These are phyloP conservation scores for Pinna nobilis DNA, from an alignment of 1,140 invertebrate species.

Conservation along the genomic window DNA sequence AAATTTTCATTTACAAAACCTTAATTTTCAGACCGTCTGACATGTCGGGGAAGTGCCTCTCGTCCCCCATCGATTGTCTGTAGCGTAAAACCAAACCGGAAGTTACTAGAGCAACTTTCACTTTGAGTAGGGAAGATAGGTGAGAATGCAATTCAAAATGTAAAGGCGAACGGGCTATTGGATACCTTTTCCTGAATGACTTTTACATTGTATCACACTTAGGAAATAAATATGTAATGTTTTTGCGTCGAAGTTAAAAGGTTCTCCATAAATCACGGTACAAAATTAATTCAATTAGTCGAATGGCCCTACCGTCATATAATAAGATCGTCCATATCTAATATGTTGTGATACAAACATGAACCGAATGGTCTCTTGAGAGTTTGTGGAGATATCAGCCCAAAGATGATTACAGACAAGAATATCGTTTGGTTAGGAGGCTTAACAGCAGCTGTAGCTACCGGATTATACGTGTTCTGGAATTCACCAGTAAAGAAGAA, in stretches of 20 bases:
- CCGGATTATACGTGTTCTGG: conserved; percentile 58
- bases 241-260: too few species aligned
- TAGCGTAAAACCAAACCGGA: neutral
- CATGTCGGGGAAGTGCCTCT: too few species aligned
- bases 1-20: neutral
- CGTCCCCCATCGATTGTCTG: too few species aligned
- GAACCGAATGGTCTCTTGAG: neutral
- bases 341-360: neutral
- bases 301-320: too few species aligned
- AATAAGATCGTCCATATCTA: too few species aligned
- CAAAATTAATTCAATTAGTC: too few species aligned
- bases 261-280: too few species aligned
- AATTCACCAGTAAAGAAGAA: conserved; percentile 46
- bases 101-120: conserved; percentile 9
- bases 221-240: too few species aligned
- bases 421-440: conserved; percentile 46
- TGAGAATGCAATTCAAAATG: too few species aligned
- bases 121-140: neutral
- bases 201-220: too few species aligned
- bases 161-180: too few species aligned
- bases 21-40: neutral
- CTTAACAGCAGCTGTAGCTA: conserved; percentile 49
- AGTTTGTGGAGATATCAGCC: neutral
- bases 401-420: conserved; percentile 9
- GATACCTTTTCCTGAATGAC: too few species aligned